Evolutionary conservation across 2,113 vertebrate genomes (phyloP).

Genomic region (Shinisaurus crocodilurus): DNA sequence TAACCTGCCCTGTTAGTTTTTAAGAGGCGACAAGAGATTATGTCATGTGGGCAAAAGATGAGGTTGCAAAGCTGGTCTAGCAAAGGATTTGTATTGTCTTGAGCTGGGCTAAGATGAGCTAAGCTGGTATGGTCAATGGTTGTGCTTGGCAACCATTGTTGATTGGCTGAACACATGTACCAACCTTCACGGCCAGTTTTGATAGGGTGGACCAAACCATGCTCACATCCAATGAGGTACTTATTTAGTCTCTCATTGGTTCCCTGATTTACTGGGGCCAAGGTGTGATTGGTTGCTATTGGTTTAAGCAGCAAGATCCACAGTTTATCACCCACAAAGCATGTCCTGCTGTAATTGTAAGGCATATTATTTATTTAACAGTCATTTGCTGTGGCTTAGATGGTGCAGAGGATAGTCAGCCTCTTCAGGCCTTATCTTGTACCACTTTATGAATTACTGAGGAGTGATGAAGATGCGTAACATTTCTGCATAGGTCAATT

Average conservation of each 20-base stretch:
- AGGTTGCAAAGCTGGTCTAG: not conserved
- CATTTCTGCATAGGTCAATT: not conserved
- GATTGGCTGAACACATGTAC: not conserved
- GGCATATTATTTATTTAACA: not conserved
- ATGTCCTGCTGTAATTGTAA: not conserved
- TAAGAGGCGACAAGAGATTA: not conserved
- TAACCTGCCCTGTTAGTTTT: not conserved
- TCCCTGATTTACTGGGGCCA: too few relatives aligned
- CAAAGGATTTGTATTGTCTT: not conserved
- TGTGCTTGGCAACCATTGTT: not conserved
- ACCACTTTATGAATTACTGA: not conserved
- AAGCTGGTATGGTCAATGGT: not conserved
- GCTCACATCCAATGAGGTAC: too few relatives aligned
- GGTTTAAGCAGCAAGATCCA: not conserved
- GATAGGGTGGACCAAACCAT: not conserved
- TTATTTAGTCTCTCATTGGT: not conserved
- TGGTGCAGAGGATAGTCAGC: not conserved
- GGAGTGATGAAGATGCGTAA: too few relatives aligned
- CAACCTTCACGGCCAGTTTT: not conserved
- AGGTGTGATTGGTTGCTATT: not conserved
- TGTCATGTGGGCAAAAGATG: not conserved
- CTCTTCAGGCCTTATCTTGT: not conserved
- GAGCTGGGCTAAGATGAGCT: not conserved
- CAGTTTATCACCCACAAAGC: not conserved
- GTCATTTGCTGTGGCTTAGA: not conserved